A percentile compares a stretch with the other conserved stretches of the same genome.
These are phyloP conservation scores for Acrossocheilus wenchowensis DNA, from an alignment of 2,797 vertebrate genomes.

Conservation along the genomic window DNA sequence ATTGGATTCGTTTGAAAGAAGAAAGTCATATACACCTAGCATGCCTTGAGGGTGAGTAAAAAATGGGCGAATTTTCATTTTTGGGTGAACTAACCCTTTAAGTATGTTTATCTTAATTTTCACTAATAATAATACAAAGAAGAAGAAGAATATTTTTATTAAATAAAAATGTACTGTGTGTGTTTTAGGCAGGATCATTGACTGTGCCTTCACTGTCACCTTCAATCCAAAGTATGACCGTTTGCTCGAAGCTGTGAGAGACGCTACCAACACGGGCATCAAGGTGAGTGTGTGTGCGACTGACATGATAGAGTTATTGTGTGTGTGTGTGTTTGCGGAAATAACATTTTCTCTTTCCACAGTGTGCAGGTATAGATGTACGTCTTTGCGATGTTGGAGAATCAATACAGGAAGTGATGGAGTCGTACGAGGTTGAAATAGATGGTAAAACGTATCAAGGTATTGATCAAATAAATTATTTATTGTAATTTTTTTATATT, in stretches of 20 bases:
- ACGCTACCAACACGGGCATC: slow-evolving; percentile 98
- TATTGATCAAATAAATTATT: slow-evolving; percentile 56
- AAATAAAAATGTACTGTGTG: slow-evolving; percentile 3
- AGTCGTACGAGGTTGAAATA: slow-evolving; percentile 97
- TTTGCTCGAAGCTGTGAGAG: slow-evolving; percentile 95
- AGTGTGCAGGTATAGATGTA: slow-evolving; percentile 98
- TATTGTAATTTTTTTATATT: background rate
- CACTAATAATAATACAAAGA: background rate
- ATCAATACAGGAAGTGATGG: slow-evolving; percentile 98
- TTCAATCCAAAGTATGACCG: slow-evolving; percentile 98
- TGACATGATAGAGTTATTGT: background rate
- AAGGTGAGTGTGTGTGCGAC: slow-evolving; percentile 79
- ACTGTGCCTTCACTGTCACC: slow-evolving; percentile 99
- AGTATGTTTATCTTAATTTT: background rate
- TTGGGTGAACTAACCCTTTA: background rate
- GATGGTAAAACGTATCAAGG: slow-evolving; percentile 99
- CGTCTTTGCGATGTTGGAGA: slow-evolving; percentile 96
- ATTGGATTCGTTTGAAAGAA: too few relatives aligned
- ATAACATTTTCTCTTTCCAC: background rate
- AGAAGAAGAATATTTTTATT: background rate
- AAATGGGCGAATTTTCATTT: background rate
- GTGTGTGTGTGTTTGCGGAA: slow-evolving; percentile 8
- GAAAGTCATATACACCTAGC: too few relatives aligned
- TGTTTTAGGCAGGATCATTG: slow-evolving; percentile 93
- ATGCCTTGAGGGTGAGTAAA: too few relatives aligned